Evolutionary conservation across 2,888 invertebrate species (phyloP).

Genomic region (Sipunculus nudus): DNA sequence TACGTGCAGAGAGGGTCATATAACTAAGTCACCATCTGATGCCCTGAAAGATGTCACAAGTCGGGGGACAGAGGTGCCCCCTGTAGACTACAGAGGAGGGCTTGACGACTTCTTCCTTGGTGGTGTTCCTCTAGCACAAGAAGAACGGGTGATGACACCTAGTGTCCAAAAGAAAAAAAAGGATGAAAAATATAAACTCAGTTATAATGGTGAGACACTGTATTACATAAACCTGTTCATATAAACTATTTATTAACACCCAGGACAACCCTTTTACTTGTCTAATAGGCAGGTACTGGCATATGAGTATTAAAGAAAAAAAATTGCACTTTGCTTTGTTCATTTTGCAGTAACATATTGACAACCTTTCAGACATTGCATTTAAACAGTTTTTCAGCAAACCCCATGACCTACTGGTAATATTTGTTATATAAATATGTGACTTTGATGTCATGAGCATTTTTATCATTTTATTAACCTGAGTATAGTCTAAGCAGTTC

Average conservation of each 20-base stretch:
- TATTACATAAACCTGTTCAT: conserved; percentile 1
- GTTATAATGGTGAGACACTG: conserved; percentile 11
- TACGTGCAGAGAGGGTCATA: conserved; percentile 45
- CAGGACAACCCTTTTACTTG: neutral
- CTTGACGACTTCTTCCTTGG: conserved; percentile 54
- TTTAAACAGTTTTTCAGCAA: no score
- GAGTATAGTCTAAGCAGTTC: no score
- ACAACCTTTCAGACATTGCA: no score
- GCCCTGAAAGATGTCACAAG: conserved; percentile 47
- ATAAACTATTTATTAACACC: conserved; percentile 2
- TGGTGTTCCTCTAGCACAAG: conserved; percentile 45
- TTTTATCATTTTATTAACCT: no score
- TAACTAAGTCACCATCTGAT: conserved; percentile 55
- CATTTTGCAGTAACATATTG: no score
- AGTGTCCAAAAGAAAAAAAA: conserved; percentile 38
- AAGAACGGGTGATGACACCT: conserved; percentile 44
- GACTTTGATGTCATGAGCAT: no score
- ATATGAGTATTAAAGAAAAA: conserved; percentile 1
- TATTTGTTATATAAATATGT: no score
- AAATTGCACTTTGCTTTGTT: no score
- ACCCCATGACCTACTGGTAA: no score
- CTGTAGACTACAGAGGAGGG: conserved; percentile 36
- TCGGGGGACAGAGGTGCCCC: conserved; percentile 26
- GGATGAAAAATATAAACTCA: conserved; percentile 24
- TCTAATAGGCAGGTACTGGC: neutral